Base-by-base conservation (phyloP, 2,113 vertebrate species). In the Capricornis sumatraensis region DNA sequence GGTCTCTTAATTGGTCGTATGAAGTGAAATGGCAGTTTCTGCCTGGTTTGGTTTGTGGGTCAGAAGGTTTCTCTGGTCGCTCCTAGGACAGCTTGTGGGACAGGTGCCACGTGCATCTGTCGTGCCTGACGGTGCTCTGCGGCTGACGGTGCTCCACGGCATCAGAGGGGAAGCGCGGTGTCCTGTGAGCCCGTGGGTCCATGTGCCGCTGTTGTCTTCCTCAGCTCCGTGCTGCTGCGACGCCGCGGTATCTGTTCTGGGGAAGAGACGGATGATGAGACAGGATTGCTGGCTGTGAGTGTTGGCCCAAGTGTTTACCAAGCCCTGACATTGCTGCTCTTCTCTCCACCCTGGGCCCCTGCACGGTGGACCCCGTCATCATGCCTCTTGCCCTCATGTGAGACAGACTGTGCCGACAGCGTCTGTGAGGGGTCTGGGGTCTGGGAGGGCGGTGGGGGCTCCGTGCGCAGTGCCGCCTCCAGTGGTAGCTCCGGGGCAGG, bases 401-500 rank as follows among this genome's bases (percentile, higher is more conserved):
- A 71, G 43, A 28, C 33, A 27, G 67, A 21, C 19, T 13, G 76
- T 13, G 83, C 10, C 27, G 8, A 19, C 4, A 4, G 1, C 21
- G 4, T 55, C 28, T 6, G 23, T 23, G 87, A 53, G 71, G 47
- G 15, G 0, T 7, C 3, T 7, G 6, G 27, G 64, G 57, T 2
- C 81, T 28, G 17, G 33, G 13, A 16, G 53, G 76, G 62, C 7
- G 6, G 2, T 10, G 71, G 58, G 11, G 14, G 28, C 55, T 21
- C 21, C 4, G 40, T 2, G 8, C 27, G 11, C 74, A 2, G 86
- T 30, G 53, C 60, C 0, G 17, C 33, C n/a, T 2, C 40, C 33
- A 1, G 3, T 1, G n/a, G 2, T 6, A 2, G 19, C 47, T 10
- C 16, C 14, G 10, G 17, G 23, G n/a, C n/a, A 0, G 33, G 28